Conservation (phyloP, 2,888 invertebrate genomes). For the Octonoba sinensis region DNA sequence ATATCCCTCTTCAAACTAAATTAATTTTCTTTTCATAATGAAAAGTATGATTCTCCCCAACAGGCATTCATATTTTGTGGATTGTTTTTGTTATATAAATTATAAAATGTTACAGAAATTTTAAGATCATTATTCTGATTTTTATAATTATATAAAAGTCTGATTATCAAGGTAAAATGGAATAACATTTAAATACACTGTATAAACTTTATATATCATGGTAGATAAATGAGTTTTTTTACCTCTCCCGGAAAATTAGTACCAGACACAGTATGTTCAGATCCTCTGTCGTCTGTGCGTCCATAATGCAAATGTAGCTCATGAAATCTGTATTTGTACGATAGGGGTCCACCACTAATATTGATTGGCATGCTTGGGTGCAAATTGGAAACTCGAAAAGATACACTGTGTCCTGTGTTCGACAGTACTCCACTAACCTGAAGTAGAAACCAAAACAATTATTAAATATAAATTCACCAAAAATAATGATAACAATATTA, state of each 20-base stretch:
- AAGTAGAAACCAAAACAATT: slow-evolving; percentile 45
- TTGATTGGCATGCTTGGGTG: slow-evolving; percentile 76
- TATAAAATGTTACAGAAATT: no score
- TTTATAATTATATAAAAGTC: no score
- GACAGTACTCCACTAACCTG: slow-evolving; percentile 90
- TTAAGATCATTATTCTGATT: no score
- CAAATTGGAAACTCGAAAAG: slow-evolving; percentile 82
- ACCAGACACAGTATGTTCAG: slow-evolving; percentile 96
- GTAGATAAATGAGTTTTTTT: slow-evolving; percentile 69
- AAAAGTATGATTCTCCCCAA: no score
- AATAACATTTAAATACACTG: neutral
- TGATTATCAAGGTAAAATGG: no score
- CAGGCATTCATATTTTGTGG: no score
- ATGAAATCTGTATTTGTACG: slow-evolving; percentile 94
- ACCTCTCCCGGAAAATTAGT: slow-evolving; percentile 98
- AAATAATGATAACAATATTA: no score
- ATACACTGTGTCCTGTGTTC: slow-evolving; percentile 94
- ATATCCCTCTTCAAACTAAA: no score
- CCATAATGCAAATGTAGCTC: slow-evolving; percentile 96
- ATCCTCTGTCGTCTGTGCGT: slow-evolving; percentile 90
- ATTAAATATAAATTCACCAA: no score
- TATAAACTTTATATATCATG: neutral
- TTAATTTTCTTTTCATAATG: no score
- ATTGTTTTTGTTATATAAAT: no score
- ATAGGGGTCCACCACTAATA: slow-evolving; percentile 94